phyloP scores from a whole-genome alignment of 2,888 invertebrate species.

The Pheosia gnoma region DNA sequence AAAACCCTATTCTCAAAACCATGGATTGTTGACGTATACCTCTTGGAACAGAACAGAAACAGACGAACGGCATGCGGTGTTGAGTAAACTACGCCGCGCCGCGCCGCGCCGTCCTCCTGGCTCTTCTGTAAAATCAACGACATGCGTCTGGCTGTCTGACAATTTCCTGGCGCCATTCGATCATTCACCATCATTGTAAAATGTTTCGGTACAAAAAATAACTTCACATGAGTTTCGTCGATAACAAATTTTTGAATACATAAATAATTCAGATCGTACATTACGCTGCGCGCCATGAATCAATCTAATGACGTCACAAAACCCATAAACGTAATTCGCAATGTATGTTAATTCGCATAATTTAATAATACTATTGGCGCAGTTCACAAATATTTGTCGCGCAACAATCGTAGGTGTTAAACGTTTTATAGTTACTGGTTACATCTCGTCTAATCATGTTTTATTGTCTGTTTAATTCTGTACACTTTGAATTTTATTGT shows the following conservation, averaged over 20 bases:
- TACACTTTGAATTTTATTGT: slow-evolving; percentile 70
- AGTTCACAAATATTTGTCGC: slow-evolving; percentile 9
- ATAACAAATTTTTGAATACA: neutral
- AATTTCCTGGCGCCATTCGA: slow-evolving; percentile 11
- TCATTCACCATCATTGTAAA: neutral
- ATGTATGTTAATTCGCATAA: too few species aligned
- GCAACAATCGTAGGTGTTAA: slow-evolving; percentile 24
- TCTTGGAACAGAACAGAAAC: neutral
- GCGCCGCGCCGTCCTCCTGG: neutral
- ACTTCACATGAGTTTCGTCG: neutral
- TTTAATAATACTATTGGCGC: slow-evolving; percentile 8
- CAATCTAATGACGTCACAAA: slow-evolving; percentile 1
- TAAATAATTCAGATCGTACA: neutral
- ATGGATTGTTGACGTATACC: neutral
- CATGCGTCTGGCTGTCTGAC: slow-evolving; percentile 26
- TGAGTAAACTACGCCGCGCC: neutral
- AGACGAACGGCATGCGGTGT: neutral
- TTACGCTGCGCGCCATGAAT: neutral
- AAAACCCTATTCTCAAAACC: too few species aligned
- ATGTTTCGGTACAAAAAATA: neutral
- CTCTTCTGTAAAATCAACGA: slow-evolving; percentile 10
- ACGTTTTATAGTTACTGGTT: slow-evolving; percentile 48
- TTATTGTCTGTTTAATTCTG: slow-evolving; percentile 70
- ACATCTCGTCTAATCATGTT: slow-evolving; percentile 52
- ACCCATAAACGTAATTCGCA: neutral